These are phyloP conservation scores for Ammodytes marinus DNA, from an alignment of 2,113 vertebrate species.

Conservation along the genomic window DNA sequence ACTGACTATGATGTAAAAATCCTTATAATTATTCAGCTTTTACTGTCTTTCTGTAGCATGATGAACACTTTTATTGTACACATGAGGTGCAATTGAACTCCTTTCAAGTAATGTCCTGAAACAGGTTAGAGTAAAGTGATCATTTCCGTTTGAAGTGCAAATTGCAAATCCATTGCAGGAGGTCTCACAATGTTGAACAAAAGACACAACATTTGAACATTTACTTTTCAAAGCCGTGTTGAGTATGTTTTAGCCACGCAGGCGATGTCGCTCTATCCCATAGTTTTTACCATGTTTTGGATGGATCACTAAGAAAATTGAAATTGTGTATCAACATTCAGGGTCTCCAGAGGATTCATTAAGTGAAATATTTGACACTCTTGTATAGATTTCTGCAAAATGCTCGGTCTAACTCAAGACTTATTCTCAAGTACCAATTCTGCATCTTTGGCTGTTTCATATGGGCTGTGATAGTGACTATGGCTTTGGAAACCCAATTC, in stretches of 20 bases:
- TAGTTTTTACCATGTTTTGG: no score
- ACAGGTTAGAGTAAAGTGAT: background rate
- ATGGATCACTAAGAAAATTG: no score
- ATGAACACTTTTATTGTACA: conserved; percentile 32
- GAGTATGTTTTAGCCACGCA: background rate
- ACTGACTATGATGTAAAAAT: background rate
- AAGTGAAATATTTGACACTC: background rate
- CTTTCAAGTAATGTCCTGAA: conserved; percentile 24
- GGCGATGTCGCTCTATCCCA: background rate
- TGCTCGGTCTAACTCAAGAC: background rate
- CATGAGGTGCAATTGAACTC: conserved; percentile 22
- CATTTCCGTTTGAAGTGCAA: background rate
- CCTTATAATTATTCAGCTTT: conserved; percentile 13
- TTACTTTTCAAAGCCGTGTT: background rate
- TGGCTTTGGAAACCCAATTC: background rate
- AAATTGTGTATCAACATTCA: background rate
- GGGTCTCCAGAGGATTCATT: background rate
- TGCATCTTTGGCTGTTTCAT: background rate
- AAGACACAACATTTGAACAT: background rate
- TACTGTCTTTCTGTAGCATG: background rate
- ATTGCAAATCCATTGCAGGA: background rate
- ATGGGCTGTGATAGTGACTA: background rate
- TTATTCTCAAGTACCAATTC: background rate
- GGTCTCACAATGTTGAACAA: background rate
- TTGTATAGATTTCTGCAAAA: no score